Percentiles rank a stretch among this genome's conserved stretches.
phyloP scores from a whole-genome alignment of 2,113 vertebrate genomes.

The Rhadina sibilatrix region DNA sequence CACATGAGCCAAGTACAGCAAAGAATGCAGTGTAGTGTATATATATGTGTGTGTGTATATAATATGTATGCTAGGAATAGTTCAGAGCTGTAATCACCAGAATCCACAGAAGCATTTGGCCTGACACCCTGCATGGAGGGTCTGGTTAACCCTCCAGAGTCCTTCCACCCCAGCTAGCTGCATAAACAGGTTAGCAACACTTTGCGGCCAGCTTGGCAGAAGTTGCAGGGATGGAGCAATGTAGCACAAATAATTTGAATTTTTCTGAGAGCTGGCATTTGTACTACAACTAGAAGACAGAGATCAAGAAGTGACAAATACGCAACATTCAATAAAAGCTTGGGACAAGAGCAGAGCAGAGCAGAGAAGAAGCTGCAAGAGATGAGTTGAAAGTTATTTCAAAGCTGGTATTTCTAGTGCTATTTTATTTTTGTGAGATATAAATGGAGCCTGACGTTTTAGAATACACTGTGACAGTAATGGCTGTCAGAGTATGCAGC shows the following conservation, averaged over 20 bases:
- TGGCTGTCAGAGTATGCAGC: constrained; percentile 1
- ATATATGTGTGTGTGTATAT: fast-evolving
- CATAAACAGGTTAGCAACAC: neutral
- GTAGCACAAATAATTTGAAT: neutral
- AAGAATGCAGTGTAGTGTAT: neutral
- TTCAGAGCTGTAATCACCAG: neutral
- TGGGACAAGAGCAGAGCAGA: neutral
- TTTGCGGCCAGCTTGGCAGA: neutral
- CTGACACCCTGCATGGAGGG: fast-evolving
- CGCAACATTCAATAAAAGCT: neutral
- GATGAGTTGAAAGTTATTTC: neutral
- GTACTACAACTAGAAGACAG: neutral
- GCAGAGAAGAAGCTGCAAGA: neutral
- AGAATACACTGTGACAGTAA: neutral
- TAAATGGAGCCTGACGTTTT: neutral
- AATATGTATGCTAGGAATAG: neutral
- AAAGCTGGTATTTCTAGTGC: neutral
- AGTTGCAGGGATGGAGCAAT: neutral
- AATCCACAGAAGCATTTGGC: neutral
- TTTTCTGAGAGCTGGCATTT: neutral
- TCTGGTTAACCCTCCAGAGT: neutral
- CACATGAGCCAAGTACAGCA: neutral
- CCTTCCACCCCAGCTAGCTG: neutral
- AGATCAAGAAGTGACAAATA: neutral
- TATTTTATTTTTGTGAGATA: constrained; percentile 2